Percentiles rank a stretch among this genome's conserved stretches.
These are phyloP conservation scores for Odontomachus brunneus DNA, from an alignment of 1,140 invertebrate genomes.

Conservation along the genomic window DNA sequence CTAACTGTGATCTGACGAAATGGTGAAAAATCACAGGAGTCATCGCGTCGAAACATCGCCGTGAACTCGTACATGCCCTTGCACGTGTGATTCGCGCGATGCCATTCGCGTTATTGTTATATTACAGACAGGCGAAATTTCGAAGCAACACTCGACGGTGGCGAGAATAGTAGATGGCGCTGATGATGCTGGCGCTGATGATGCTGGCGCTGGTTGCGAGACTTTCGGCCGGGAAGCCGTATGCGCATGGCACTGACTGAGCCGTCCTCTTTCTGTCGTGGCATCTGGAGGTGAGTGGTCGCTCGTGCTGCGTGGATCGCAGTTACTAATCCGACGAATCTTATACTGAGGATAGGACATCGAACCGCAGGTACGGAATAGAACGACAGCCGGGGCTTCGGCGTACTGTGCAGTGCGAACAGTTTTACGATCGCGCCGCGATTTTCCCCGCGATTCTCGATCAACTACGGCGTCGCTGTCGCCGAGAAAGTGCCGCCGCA, in stretches of 20 bases:
- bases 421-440: conserved; percentile 69
- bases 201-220: conserved; percentile 71
- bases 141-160: not conserved
- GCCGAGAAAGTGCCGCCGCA: conserved; percentile 67
- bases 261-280: conserved; percentile 87
- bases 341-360: conserved; percentile 71
- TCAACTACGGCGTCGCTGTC: conserved; percentile 19
- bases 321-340: conserved; percentile 78
- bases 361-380: conserved; percentile 79
- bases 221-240: conserved; percentile 67
- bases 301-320: conserved; percentile 70
- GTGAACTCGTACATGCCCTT: too few relatives aligned
- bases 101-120: too few relatives aligned
- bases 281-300: conserved; percentile 86
- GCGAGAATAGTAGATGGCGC: not conserved
- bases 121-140: too few relatives aligned
- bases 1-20: too few relatives aligned
- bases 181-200: conserved; percentile 67
- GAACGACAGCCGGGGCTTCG: conserved; percentile 67
- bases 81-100: too few relatives aligned
- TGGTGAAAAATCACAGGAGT: too few relatives aligned
- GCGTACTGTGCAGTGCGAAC: conserved; percentile 74
- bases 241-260: conserved; percentile 83
- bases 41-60: too few relatives aligned
- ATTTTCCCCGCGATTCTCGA: not conserved